Percentiles rank a stretch among this genome's conserved stretches.
Evolutionary conservation across 1,140 invertebrate genomes (phyloP).

Genomic region (Philotrypesis tridentata): DNA sequence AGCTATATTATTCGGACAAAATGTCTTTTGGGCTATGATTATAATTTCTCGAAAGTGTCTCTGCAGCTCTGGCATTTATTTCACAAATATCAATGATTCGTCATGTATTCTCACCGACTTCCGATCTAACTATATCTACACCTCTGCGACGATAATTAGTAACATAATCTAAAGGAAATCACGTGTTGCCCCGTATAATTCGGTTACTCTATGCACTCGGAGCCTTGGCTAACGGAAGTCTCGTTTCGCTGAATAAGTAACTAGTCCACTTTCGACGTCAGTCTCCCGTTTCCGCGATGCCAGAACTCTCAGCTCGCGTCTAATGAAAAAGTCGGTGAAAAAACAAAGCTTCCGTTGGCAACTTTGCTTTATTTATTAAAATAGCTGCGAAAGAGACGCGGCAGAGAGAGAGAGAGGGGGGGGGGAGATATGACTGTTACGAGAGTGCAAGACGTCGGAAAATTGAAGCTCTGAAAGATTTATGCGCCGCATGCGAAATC

Average conservation of each 20-base stretch:
- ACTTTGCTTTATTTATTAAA: background rate
- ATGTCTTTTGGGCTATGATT: no score
- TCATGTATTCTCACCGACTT: no score
- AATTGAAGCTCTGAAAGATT: background rate
- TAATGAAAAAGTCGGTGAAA: background rate
- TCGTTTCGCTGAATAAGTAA: background rate
- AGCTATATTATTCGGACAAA: no score
- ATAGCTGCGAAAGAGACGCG: background rate
- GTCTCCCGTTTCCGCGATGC: no score
- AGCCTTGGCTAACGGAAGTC: background rate
- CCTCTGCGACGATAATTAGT: background rate
- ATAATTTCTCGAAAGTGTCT: no score
- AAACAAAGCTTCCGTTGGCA: background rate
- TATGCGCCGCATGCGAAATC: background rate
- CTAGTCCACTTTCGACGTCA: background rate
- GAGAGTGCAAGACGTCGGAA: background rate
- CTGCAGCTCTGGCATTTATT: no score
- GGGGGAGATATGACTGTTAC: no score
- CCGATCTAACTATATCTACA: no score
- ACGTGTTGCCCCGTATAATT: background rate
- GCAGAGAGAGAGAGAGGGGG: no score
- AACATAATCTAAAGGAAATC: background rate
- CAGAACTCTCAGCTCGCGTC: background rate
- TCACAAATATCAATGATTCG: no score
- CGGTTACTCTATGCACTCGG: background rate